A percentile compares a stretch with the other conserved stretches of the same genome.
Evolutionary conservation across 2,888 invertebrate genomes (phyloP).

Genomic region (Orchestes rusci): DNA sequence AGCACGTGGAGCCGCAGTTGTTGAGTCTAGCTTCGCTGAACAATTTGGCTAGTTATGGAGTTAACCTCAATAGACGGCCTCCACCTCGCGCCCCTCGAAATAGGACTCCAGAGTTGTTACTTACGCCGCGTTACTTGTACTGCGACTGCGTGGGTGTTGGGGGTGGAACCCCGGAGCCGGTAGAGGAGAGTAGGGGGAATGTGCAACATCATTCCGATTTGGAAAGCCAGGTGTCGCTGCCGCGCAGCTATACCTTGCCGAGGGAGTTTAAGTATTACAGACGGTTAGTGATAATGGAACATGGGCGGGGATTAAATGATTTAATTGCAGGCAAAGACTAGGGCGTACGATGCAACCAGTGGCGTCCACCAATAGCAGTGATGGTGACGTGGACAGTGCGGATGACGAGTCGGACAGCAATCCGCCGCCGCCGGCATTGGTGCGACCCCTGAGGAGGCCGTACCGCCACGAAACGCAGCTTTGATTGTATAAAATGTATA

Average conservation of each 20-base stretch:
- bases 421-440: slow-evolving; percentile 37
- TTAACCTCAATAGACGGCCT: slow-evolving; percentile 40
- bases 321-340: slow-evolving; percentile 31
- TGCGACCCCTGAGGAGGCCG: slow-evolving; percentile 42
- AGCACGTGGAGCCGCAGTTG: slow-evolving; percentile 50
- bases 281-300: slow-evolving; percentile 10
- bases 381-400: slow-evolving; percentile 75
- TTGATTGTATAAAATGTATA: slow-evolving; percentile 31
- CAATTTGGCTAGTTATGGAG: slow-evolving; percentile 42
- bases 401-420: slow-evolving; percentile 52
- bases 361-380: slow-evolving; percentile 75
- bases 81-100: slow-evolving; percentile 40
- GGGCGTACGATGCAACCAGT: slow-evolving; percentile 59
- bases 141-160: slow-evolving; percentile 43
- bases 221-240: slow-evolving; percentile 73
- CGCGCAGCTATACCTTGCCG: slow-evolving; percentile 77
- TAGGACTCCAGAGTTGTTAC: slow-evolving; percentile 65
- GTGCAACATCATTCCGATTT: slow-evolving; percentile 55
- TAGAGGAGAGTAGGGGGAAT: slow-evolving; percentile 26
- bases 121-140: slow-evolving; percentile 66
- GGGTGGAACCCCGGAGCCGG: not conserved
- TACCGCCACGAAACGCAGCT: slow-evolving; percentile 57
- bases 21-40: slow-evolving; percentile 47
- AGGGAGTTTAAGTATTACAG: slow-evolving; percentile 79
- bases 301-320: not conserved